phyloP scores from a whole-genome alignment of 2,888 invertebrate species.

The Nysson spinosus region DNA sequence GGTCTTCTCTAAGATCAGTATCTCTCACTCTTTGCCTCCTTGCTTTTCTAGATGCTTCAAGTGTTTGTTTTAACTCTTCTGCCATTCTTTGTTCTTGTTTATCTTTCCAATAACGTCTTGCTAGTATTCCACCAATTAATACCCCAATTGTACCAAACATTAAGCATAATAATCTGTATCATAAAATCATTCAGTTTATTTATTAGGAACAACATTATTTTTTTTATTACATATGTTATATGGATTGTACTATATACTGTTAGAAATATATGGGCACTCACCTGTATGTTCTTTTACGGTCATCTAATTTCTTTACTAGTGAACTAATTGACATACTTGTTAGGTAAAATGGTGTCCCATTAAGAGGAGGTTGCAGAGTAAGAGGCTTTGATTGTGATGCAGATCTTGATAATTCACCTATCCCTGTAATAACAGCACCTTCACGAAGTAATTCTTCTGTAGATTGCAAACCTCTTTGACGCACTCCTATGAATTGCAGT shows the following conservation, averaged over 20 bases:
- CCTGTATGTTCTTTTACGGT: conserved; percentile 85
- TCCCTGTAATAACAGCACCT: conserved; percentile 87
- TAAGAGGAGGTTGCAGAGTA: conserved; percentile 85
- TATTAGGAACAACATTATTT: no score
- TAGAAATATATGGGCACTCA: conserved; percentile 66
- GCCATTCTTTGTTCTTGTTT: conserved; percentile 81
- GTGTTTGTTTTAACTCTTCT: conserved; percentile 76
- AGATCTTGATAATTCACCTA: conserved; percentile 85
- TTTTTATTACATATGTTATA: no score
- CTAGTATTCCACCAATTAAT: conserved; percentile 78
- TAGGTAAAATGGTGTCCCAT: conserved; percentile 86
- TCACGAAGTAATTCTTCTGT: conserved; percentile 92
- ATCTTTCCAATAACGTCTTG: conserved; percentile 78
- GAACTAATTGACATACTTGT: conserved; percentile 88
- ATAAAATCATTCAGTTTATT: no score
- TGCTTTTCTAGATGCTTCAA: conserved; percentile 83
- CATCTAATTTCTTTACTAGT: conserved; percentile 85
- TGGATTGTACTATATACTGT: background rate
- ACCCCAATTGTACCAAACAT: conserved; percentile 80
- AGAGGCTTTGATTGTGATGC: conserved; percentile 82
- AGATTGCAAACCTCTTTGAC: conserved; percentile 90
- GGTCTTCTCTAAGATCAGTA: conserved; percentile 81
- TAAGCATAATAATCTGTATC: conserved; percentile 79
- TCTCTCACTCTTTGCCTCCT: conserved; percentile 83
- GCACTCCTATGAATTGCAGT: conserved; percentile 80